Percentiles rank a stretch among this genome's conserved stretches.
phyloP scores from a whole-genome alignment of 2,113 vertebrate genomes.

The Cromileptes altivelis region DNA sequence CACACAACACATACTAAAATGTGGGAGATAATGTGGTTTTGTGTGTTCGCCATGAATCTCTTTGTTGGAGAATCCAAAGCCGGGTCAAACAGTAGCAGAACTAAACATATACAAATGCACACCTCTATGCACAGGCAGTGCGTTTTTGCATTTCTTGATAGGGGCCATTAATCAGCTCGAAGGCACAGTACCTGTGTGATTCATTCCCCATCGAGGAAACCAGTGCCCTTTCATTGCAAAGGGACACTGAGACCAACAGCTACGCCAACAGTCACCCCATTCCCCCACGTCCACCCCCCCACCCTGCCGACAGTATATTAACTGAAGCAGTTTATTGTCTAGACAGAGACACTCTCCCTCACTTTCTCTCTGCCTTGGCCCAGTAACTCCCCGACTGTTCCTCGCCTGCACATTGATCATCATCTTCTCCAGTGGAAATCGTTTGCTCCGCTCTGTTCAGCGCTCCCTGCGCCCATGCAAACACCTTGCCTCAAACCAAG shows the following conservation, averaged over 20 bases:
- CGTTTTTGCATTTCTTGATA: slow-evolving; percentile 42
- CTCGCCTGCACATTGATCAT: slow-evolving; percentile 70
- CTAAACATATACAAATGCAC: neutral
- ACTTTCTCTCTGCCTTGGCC: slow-evolving; percentile 46
- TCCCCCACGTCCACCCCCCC: neutral
- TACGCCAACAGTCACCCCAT: slow-evolving; percentile 5
- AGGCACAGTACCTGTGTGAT: slow-evolving; percentile 51
- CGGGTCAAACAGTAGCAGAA: neutral
- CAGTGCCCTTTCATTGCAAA: slow-evolving; percentile 45
- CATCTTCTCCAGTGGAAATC: slow-evolving; percentile 56
- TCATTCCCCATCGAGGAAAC: slow-evolving; percentile 33
- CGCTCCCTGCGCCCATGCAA: slow-evolving; percentile 25
- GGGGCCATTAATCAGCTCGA: slow-evolving; percentile 65
- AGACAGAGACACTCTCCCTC: slow-evolving; percentile 65
- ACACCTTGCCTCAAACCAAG: slow-evolving; percentile 6
- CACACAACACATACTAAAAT: slow-evolving; percentile 10
- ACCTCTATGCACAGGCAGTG: neutral
- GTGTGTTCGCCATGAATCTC: slow-evolving; percentile 9
- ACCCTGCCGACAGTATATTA: slow-evolving; percentile 56
- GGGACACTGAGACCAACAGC: slow-evolving; percentile 54
- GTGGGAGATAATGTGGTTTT: slow-evolving; percentile 5
- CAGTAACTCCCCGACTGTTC: slow-evolving; percentile 41
- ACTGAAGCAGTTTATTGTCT: slow-evolving; percentile 74
- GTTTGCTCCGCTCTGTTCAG: slow-evolving; percentile 17
- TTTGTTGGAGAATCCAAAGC: slow-evolving; percentile 1